Conservation (phyloP, 1,140 invertebrate species). For the Coenobita brevimanus region DNA sequence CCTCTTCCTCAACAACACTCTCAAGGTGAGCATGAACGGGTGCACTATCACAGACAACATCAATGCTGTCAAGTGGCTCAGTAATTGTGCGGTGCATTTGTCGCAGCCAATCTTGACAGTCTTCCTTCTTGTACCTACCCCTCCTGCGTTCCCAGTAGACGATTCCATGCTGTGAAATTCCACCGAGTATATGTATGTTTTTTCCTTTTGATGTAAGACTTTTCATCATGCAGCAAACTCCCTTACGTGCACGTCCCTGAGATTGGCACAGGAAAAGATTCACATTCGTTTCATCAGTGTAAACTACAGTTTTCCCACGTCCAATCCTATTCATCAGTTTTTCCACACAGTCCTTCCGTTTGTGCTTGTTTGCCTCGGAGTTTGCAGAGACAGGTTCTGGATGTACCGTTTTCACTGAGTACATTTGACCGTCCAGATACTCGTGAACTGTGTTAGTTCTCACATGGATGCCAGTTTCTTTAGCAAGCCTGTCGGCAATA, state of each 20-base stretch:
- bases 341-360: background rate
- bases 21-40: conserved; percentile 30
- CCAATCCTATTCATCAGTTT: conserved; percentile 37
- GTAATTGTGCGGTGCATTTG: conserved; percentile 7
- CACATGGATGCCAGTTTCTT: conserved; percentile 24
- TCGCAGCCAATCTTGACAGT: conserved; percentile 12
- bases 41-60: conserved; percentile 38
- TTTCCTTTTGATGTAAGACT: conserved; percentile 22
- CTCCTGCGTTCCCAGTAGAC: conserved; percentile 28
- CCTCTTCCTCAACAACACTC: conserved; percentile 13
- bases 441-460: conserved; percentile 13
- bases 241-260: conserved; percentile 13
- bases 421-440: conserved; percentile 25
- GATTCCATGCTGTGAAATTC: conserved; percentile 15
- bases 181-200: conserved; percentile 26
- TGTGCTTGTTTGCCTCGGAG: conserved; percentile 23
- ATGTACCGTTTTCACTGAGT: conserved; percentile 10
- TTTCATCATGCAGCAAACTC: conserved; percentile 23
- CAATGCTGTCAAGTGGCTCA: conserved; percentile 8
- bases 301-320: conserved; percentile 20
- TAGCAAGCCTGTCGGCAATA: conserved; percentile 18
- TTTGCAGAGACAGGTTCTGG: conserved; percentile 8
- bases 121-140: conserved; percentile 25
- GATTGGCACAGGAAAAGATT: conserved; percentile 15
- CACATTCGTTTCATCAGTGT: conserved; percentile 12